phyloP scores from a whole-genome alignment of 2,888 invertebrate genomes.

The Amphipoea oculea region DNA sequence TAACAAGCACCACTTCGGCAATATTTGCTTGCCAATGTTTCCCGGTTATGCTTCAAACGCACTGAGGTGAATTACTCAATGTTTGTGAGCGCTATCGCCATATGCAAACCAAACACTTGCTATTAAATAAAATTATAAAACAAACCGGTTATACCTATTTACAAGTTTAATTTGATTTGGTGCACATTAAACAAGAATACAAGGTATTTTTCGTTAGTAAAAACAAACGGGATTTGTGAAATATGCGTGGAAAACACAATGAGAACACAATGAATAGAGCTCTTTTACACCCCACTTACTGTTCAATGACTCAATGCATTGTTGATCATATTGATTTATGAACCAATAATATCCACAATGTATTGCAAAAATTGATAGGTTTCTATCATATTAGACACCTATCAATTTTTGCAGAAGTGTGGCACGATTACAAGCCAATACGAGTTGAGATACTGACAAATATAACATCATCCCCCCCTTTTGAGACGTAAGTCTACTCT shows the following conservation, averaged over 20 bases:
- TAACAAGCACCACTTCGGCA: neutral
- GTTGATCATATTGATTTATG: too few species aligned
- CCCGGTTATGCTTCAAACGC: conserved; percentile 20
- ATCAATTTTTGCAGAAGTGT: neutral
- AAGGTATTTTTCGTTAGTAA: conserved; percentile 26
- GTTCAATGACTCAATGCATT: too few species aligned
- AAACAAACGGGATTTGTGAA: conserved; percentile 50
- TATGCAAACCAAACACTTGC: conserved; percentile 13
- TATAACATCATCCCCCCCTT: neutral
- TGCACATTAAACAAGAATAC: conserved; percentile 18
- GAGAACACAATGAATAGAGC: too few species aligned
- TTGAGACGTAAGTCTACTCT: neutral
- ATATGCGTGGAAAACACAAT: too few species aligned
- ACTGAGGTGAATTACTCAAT: conserved; percentile 29
- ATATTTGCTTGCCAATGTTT: conserved; percentile 27
- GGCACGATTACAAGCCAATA: neutral
- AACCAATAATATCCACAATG: conserved; percentile 2
- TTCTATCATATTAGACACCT: too few species aligned
- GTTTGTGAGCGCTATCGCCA: conserved; percentile 15
- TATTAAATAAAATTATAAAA: conserved; percentile 21
- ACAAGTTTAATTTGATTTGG: conserved; percentile 17
- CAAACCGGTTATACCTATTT: conserved; percentile 17
- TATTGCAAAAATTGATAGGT: too few species aligned
- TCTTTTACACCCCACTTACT: too few species aligned
- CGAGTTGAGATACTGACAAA: neutral